Evolutionary conservation across 1,140 invertebrate genomes (phyloP).

Genomic region (Bathynomus jamesi): DNA sequence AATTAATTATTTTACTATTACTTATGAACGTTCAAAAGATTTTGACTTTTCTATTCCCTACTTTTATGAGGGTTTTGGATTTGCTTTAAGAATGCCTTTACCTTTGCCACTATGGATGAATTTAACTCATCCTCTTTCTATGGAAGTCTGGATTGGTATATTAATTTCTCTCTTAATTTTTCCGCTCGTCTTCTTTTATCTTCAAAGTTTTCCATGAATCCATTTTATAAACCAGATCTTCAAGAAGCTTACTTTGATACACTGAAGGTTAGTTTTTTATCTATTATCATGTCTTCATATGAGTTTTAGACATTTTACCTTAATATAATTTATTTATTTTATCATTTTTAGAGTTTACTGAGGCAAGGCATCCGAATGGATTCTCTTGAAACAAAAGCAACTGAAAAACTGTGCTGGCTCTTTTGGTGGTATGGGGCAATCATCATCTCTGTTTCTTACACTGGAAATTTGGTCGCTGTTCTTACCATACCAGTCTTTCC

Average conservation of each 20-base stretch:
- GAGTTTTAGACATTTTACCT: too few species aligned
- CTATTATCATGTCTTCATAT: too few species aligned
- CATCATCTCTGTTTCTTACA: conserved; percentile 9
- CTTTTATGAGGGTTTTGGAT: conserved; percentile 18
- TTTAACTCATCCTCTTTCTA: conserved; percentile 1
- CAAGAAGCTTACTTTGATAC: too few species aligned
- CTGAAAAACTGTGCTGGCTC: too few species aligned
- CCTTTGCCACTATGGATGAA: conserved; percentile 15
- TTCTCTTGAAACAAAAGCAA: too few species aligned
- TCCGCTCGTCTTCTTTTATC: too few species aligned
- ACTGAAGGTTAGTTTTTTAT: too few species aligned
- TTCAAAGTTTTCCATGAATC: too few species aligned
- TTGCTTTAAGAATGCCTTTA: conserved; percentile 7
- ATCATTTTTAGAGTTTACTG: too few species aligned
- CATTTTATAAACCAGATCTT: neutral
- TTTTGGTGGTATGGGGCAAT: conserved; percentile 13
- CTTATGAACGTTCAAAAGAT: neutral
- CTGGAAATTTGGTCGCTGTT: conserved; percentile 13
- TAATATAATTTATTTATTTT: too few species aligned
- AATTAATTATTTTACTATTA: conserved; percentile 16
- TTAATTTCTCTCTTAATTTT: too few species aligned
- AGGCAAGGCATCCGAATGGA: too few species aligned
- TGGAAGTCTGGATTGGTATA: neutral
- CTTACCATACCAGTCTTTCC: conserved; percentile 17
- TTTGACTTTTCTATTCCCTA: conserved; percentile 17